Percentiles rank a stretch among this genome's conserved stretches.
Evolutionary conservation across 2,888 invertebrate species (phyloP).

Genomic region (Crocallis elinguaria): DNA sequence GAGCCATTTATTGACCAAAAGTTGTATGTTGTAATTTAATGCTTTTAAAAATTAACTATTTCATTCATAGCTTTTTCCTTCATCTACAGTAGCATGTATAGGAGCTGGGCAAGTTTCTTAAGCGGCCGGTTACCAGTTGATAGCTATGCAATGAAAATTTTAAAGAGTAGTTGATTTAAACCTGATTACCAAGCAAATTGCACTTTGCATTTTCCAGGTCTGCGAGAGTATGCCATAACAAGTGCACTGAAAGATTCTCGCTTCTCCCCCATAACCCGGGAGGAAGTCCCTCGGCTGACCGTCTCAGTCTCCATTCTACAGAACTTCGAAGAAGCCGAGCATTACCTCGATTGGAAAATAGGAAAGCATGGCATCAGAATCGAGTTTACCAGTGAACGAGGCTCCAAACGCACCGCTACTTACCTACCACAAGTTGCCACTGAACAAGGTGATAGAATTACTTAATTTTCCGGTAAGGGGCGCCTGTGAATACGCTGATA

Average conservation of each 20-base stretch:
- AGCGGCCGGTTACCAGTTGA: too few relatives aligned
- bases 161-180: too few relatives aligned
- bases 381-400: conserved; percentile 97
- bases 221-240: conserved; percentile 98
- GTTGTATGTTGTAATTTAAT: too few relatives aligned
- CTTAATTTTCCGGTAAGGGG: conserved; percentile 19
- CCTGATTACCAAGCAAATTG: too few relatives aligned
- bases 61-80: too few relatives aligned
- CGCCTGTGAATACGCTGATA: conserved; percentile 3
- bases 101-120: too few relatives aligned
- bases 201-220: conserved; percentile 87
- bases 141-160: too few relatives aligned
- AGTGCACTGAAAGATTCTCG: conserved; percentile 99
- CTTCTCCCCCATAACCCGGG: conserved; percentile 96
- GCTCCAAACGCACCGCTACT: conserved; percentile 97
- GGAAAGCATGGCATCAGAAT: conserved; percentile 99
- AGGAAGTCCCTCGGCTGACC: conserved; percentile 96
- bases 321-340: conserved; percentile 97
- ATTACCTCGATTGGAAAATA: conserved; percentile 98
- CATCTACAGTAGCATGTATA: too few relatives aligned
- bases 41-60: too few relatives aligned
- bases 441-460: conserved; percentile 92
- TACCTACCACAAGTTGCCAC: conserved; percentile 99
- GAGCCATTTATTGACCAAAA: too few relatives aligned
- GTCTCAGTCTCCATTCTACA: conserved; percentile 98